Evolutionary conservation across 2,113 vertebrate genomes (phyloP).

Genomic region (Pomatorhinus ruficollis): DNA sequence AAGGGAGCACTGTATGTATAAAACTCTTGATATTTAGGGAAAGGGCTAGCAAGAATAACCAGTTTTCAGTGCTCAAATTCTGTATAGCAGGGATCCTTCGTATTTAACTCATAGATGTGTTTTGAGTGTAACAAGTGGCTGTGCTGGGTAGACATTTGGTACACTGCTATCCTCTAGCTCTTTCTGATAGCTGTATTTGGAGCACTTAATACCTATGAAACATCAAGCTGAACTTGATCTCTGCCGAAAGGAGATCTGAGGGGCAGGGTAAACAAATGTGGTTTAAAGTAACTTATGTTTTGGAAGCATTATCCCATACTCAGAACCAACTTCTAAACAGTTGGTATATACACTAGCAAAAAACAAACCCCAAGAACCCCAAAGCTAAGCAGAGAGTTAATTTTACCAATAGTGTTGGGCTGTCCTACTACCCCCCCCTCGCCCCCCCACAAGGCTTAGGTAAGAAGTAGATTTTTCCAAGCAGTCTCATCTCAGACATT

Average conservation of each 20-base stretch:
- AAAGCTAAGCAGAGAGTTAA: not conserved
- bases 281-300: conserved; percentile 5
- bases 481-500: not conserved
- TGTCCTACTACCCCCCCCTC: not conserved
- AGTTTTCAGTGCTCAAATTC: not conserved
- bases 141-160: not conserved
- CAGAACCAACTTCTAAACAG: not conserved
- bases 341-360: not conserved
- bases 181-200: not conserved
- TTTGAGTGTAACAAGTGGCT: not conserved
- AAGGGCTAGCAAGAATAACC: conserved; percentile 28
- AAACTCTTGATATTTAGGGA: conserved; percentile 51
- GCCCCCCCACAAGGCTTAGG: not conserved
- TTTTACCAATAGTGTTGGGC: not conserved
- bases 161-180: not conserved
- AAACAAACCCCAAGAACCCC: not conserved
- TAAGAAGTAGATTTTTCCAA: not conserved
- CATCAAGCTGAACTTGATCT: not conserved
- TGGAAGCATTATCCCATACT: not conserved
- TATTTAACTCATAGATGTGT: conserved; percentile 31
- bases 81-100: conserved; percentile 24
- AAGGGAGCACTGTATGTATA: conserved; percentile 60
- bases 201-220: conserved; percentile 64
- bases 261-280: not conserved
- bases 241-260: not conserved